Evolutionary conservation across 2,113 vertebrate species (phyloP).

Genomic region (Chauna torquata): DNA sequence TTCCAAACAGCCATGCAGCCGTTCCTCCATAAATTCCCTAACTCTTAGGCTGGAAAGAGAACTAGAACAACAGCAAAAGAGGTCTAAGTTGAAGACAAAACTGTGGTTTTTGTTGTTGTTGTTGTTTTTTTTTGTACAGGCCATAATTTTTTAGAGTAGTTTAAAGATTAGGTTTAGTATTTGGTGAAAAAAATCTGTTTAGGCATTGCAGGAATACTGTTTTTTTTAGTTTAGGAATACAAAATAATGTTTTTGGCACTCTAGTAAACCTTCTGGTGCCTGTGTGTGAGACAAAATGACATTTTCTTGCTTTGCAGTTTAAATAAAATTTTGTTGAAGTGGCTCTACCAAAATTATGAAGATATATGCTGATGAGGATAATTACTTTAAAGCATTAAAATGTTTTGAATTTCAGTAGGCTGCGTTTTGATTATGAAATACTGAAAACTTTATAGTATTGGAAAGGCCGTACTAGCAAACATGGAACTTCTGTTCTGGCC

Average conservation of each 20-base stretch:
- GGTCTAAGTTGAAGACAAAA: background rate
- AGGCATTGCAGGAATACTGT: background rate
- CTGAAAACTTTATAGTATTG: background rate
- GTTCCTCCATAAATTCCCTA: background rate
- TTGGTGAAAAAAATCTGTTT: background rate
- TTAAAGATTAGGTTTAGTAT: background rate
- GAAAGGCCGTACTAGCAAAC: background rate
- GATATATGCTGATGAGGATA: background rate
- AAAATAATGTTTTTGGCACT: background rate
- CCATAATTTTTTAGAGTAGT: background rate
- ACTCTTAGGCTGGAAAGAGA: background rate
- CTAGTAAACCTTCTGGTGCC: background rate
- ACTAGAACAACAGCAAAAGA: background rate
- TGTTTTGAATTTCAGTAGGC: background rate
- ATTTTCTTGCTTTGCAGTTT: background rate
- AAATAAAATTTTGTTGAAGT: background rate
- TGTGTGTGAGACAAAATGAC: background rate
- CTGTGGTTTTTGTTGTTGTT: fast-evolving
- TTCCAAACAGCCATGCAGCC: background rate
- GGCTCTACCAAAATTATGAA: background rate
- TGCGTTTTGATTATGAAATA: background rate
- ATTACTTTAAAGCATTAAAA: background rate
- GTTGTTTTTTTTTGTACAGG: background rate
- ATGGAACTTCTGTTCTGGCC: background rate
- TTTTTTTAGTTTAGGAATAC: background rate